These are phyloP conservation scores for Archivesica marissinica DNA, from an alignment of 1,140 invertebrate species.

Conservation along the genomic window DNA sequence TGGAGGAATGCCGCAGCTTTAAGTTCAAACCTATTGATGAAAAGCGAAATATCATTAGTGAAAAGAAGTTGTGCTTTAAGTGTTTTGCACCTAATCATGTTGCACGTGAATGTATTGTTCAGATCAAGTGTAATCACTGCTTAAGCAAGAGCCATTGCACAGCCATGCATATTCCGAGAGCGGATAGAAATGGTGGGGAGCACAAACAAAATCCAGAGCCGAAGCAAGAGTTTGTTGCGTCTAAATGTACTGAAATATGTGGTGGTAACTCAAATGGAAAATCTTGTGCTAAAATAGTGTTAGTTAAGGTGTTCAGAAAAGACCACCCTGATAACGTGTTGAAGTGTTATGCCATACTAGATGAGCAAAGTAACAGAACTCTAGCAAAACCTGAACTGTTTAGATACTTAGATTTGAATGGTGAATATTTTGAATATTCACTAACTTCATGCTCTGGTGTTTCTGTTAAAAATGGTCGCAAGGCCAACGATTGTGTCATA, in stretches of 20 bases:
- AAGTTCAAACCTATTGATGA: not conserved
- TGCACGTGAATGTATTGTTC: conserved; percentile 8
- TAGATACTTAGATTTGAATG: conserved; percentile 1
- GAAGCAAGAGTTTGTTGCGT: not conserved
- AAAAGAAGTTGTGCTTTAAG: conserved; percentile 23
- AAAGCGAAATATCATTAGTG: not conserved
- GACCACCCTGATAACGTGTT: not conserved
- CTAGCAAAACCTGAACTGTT: conserved; percentile 40
- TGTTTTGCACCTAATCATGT: conserved; percentile 40
- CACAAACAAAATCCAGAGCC: not conserved
- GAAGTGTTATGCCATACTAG: conserved; percentile 24
- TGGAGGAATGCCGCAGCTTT: conserved; percentile 11
- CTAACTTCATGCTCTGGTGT: conserved; percentile 52
- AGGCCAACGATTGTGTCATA: conserved; percentile 10
- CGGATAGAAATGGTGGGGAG: not conserved
- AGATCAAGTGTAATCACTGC: conserved; percentile 29
- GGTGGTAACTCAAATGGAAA: not conserved
- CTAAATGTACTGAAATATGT: conserved; percentile 36
- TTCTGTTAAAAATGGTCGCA: not conserved
- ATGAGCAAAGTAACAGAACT: conserved; percentile 55
- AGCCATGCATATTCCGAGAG: not conserved
- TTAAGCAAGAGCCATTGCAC: conserved; percentile 6
- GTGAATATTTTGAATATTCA: not conserved
- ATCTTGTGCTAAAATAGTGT: conserved; percentile 30
- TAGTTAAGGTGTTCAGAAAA: not conserved